Base-by-base conservation (phyloP, 1,140 invertebrate species). In the Drosophila auraria region DNA sequence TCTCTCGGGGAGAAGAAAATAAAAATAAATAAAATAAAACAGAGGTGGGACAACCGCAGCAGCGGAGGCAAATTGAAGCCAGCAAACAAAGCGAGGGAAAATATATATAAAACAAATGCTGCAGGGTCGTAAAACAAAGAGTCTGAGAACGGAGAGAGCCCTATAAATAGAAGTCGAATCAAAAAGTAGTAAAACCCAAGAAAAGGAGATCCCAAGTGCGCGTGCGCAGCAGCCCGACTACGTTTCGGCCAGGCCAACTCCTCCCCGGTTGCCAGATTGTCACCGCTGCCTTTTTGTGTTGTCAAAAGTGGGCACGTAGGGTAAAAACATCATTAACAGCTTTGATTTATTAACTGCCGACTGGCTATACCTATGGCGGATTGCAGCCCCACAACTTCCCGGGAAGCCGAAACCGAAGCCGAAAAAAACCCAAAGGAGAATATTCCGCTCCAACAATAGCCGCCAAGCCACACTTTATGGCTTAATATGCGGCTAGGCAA, bases 241-340 rank as follows among this genome's bases (percentile, higher is more conserved):
- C 44, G 33, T 57, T 60, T 79, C 53, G 47, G 8, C 25, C 15
- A 59, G 30, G 30, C 33, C 33, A 36, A 36, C 33, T 44, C n/a
- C 17, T 17, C 17, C 17, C 3, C 8, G 17, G 23, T 58, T 47
- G 15, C 20, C 33, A 17, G 49, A 47, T 59, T 58, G 54, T 62
- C 63, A 69, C 61, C 80, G 54, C 64, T 74, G 75, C 68, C 78
- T 83, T 80, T 89, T 68, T 79, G 75, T 69, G 83, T 87, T 87
- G 84, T 89, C 84, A 81, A 84, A 87, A 81, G 84, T 87, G 84
- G 84, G 84, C 84, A 89, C 84, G 78, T 69, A 71, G 83, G 89
- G 87, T 89, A 91, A 91, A 89, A 93, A 92, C 92, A 93, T 93
- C 92, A 93, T 93, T 93, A 93, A 93, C 91, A 87, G 77, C 76